phyloP scores from a whole-genome alignment of 1,140 invertebrate genomes.

The Latrodectus geometricus region DNA sequence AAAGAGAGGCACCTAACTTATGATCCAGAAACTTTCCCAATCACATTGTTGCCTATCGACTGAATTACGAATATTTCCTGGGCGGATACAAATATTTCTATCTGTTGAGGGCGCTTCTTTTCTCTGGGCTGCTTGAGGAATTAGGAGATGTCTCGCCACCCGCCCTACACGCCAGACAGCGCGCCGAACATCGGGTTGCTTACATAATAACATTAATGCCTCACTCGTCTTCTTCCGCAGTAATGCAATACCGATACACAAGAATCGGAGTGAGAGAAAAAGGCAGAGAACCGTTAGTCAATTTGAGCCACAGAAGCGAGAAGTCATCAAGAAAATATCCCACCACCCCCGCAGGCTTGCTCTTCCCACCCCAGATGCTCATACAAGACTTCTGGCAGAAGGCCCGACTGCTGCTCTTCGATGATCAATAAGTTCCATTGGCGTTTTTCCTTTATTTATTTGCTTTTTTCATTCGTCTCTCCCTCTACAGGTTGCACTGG shows the following conservation, averaged over 20 bases:
- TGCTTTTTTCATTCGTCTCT: not conserved
- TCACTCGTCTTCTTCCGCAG: not conserved
- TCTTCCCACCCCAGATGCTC: not conserved
- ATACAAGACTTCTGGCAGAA: constrained; percentile 44
- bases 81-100: constrained; percentile 13
- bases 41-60: not conserved
- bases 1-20: too few relatives aligned
- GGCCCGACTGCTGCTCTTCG: constrained; percentile 24
- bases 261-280: not conserved
- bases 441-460: constrained; percentile 10
- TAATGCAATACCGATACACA: constrained; percentile 57
- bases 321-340: constrained; percentile 46
- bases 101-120: not conserved
- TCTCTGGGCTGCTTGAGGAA: constrained; percentile 3
- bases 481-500: constrained; percentile 33
- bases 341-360: too few relatives aligned
- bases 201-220: constrained; percentile 54
- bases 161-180: constrained; percentile 8
- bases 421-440: constrained; percentile 56
- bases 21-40: too few relatives aligned
- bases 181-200: constrained; percentile 1
- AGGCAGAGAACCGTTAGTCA: constrained; percentile 40
- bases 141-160: constrained; percentile 1
- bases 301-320: constrained; percentile 43
- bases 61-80: constrained; percentile 20